Conservation (phyloP, 1,140 invertebrate genomes). For the Lutraria rhynchaena region DNA sequence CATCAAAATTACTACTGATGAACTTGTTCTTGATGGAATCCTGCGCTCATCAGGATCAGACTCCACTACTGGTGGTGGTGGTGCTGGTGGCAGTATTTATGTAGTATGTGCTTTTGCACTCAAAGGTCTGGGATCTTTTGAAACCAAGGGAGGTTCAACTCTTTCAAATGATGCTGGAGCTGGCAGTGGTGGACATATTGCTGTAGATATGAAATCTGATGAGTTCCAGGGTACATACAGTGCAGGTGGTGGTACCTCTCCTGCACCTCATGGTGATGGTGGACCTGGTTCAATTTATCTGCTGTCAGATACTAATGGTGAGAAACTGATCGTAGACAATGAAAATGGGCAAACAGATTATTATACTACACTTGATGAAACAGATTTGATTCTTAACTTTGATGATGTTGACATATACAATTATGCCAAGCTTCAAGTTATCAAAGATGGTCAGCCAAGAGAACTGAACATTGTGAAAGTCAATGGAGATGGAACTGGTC, state of each 20-base stretch:
- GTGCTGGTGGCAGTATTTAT: slow-evolving; percentile 75
- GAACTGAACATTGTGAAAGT: slow-evolving; percentile 72
- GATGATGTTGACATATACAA: slow-evolving; percentile 69
- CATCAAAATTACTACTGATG: slow-evolving; percentile 65
- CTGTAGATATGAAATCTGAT: slow-evolving; percentile 63
- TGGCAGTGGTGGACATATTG: slow-evolving; percentile 75
- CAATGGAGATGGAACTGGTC: slow-evolving; percentile 72
- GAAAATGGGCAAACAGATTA: slow-evolving; percentile 67
- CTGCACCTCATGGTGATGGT: slow-evolving; percentile 63
- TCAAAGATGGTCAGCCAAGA: slow-evolving; percentile 61
- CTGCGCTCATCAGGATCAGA: slow-evolving; percentile 64
- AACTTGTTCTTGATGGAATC: slow-evolving; percentile 69
- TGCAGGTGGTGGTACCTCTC: slow-evolving; percentile 67
- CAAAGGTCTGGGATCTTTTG: slow-evolving; percentile 69
- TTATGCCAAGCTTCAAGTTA: slow-evolving; percentile 71
- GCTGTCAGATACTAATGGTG: slow-evolving; percentile 47
- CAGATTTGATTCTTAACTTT: slow-evolving; percentile 62
- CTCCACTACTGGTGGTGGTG: slow-evolving; percentile 66
- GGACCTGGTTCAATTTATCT: slow-evolving; percentile 74
- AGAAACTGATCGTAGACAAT: slow-evolving; percentile 72
- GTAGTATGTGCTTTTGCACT: slow-evolving; percentile 62
- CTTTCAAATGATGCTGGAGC: slow-evolving; percentile 61
- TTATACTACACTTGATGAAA: slow-evolving; percentile 70
- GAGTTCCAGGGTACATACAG: slow-evolving; percentile 64
- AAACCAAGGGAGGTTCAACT: slow-evolving; percentile 67